Evolutionary conservation across 1,140 invertebrate species (phyloP).

Genomic region (Homarus americanus): DNA sequence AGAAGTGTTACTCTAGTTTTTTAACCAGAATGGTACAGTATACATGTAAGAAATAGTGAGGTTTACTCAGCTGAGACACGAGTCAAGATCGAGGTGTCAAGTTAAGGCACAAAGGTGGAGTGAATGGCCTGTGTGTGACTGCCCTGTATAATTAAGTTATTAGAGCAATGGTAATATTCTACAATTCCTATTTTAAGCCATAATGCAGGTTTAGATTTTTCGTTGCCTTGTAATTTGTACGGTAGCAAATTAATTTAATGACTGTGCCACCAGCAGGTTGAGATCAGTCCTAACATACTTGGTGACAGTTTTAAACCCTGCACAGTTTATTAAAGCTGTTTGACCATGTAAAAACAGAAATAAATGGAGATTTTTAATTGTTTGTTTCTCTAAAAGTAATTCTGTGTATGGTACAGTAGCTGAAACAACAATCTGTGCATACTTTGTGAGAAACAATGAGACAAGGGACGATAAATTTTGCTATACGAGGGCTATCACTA

Average conservation of each 20-base stretch:
- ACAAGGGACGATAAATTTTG: too few relatives aligned
- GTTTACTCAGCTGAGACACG: not conserved
- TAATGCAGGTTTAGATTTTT: constrained; percentile 13
- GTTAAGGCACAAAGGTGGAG: not conserved
- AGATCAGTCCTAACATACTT: not conserved
- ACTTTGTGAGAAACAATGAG: too few relatives aligned
- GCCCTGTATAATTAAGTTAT: constrained; percentile 6
- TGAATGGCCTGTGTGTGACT: not conserved
- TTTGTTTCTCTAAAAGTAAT: not conserved
- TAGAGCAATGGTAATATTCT: not conserved
- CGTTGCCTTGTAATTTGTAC: constrained; percentile 11
- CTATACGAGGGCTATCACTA: too few relatives aligned
- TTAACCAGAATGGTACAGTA: not conserved
- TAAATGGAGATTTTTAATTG: constrained; percentile 14
- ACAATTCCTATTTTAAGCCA: constrained; percentile 4
- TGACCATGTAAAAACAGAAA: not conserved
- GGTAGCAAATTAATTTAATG: not conserved
- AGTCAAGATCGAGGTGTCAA: not conserved
- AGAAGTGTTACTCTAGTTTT: not conserved
- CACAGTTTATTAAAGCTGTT: not conserved
- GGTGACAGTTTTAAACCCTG: not conserved
- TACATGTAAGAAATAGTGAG: not conserved
- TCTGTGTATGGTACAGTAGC: too few relatives aligned
- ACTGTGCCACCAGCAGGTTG: not conserved
- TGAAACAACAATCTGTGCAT: too few relatives aligned